These are phyloP conservation scores for Lasioglossum malachurum DNA, from an alignment of 2,888 invertebrate genomes.

Conservation along the genomic window DNA sequence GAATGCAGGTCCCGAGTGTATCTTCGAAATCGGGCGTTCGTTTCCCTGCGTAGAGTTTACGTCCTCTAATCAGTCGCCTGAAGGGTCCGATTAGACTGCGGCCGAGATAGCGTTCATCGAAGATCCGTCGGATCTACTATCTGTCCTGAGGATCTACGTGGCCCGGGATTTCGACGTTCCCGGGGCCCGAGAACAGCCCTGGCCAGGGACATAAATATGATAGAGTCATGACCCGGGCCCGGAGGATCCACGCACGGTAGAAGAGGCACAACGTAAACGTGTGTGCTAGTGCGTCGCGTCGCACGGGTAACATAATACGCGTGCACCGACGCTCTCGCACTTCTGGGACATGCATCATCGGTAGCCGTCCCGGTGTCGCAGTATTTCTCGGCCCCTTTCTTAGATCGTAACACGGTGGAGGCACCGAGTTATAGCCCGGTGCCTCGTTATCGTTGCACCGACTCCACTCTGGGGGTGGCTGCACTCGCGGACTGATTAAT, in stretches of 20 bases:
- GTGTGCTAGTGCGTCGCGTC: slow-evolving; percentile 22
- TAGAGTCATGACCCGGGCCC: slow-evolving; percentile 74
- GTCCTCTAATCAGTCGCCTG: slow-evolving; percentile 48
- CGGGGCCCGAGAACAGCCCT: slow-evolving; percentile 50
- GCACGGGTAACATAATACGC: slow-evolving; percentile 72
- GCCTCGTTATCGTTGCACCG: slow-evolving; percentile 56
- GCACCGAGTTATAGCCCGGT: slow-evolving; percentile 53
- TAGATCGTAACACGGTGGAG: slow-evolving; percentile 64
- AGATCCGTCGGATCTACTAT: slow-evolving; percentile 50
- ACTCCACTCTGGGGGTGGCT: slow-evolving; percentile 22
- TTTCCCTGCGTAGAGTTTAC: slow-evolving; percentile 32
- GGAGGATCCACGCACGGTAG: slow-evolving; percentile 58
- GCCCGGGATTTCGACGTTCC: slow-evolving; percentile 58
- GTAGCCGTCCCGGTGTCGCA: slow-evolving; percentile 80
- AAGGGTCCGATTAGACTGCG: slow-evolving; percentile 41
- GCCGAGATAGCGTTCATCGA: slow-evolving; percentile 36
- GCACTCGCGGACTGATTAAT: slow-evolving; percentile 43
- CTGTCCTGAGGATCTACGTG: slow-evolving; percentile 51
- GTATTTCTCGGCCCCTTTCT: slow-evolving; percentile 74
- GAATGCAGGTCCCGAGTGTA: slow-evolving; percentile 43
- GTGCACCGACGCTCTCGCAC: slow-evolving; percentile 57
- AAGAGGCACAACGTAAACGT: neutral
- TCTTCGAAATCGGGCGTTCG: slow-evolving; percentile 50
- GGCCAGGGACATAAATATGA: slow-evolving; percentile 77
- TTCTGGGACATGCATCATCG: slow-evolving; percentile 79